A percentile compares a stretch with the other conserved stretches of the same genome.
These are phyloP conservation scores for Timandra comae DNA, from an alignment of 2,888 invertebrate genomes.

Conservation along the genomic window DNA sequence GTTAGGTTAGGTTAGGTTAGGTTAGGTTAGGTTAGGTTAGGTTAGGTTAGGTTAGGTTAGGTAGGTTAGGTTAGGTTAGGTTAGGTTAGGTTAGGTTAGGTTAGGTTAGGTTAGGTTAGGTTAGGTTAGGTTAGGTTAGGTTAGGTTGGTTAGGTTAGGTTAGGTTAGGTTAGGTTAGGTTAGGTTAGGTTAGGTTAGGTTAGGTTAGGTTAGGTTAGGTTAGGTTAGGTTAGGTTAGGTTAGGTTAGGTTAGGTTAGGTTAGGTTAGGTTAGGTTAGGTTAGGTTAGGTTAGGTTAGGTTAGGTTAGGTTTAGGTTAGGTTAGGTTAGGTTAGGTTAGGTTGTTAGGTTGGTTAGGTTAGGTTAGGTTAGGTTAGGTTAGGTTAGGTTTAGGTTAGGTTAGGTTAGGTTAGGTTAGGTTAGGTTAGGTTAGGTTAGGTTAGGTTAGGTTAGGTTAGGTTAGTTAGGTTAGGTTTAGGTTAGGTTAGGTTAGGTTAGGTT, in stretches of 20 bases:
- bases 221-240: conserved; percentile 15
- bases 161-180: conserved; percentile 13
- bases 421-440: conserved; percentile 14
- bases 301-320: too few species aligned
- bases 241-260: conserved; percentile 14
- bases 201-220: conserved; percentile 15
- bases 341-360: conserved; percentile 11
- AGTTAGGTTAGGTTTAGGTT: too few species aligned
- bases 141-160: conserved; percentile 8
- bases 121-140: too few species aligned
- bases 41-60: conserved; percentile 11
- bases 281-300: conserved; percentile 13
- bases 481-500: conserved; percentile 12
- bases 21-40: conserved; percentile 14
- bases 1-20: conserved; percentile 16
- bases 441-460: conserved; percentile 14
- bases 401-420: conserved; percentile 11
- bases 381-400: too few species aligned
- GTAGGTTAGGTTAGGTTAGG: too few species aligned
- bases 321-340: too few species aligned
- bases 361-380: conserved; percentile 13
- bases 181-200: conserved; percentile 15
- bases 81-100: too few species aligned
- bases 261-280: conserved; percentile 13
- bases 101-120: too few species aligned